Evolutionary conservation across 2,797 vertebrate species (phyloP), one percentile per base, ranked within the genome.

Genomic region (Acanthurus tractus): DNA sequence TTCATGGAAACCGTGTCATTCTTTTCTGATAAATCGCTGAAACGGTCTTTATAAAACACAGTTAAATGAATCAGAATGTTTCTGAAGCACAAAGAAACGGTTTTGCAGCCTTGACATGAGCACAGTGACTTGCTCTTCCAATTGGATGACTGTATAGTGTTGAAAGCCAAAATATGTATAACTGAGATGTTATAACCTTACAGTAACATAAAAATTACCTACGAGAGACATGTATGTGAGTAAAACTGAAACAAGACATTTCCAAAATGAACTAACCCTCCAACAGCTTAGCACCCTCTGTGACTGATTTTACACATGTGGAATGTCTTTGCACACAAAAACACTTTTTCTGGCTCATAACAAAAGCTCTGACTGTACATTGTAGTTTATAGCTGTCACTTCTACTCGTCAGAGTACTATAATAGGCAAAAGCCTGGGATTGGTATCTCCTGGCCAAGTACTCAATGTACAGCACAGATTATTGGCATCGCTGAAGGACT

Each of bases 401-500:
- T 69, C 18, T 15, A 48, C 22, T 58, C 5, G 3, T 40, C 23
- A 52, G 15, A 58, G 18, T 15, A 61, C 18, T 34, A 63, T 34
- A 61, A 77, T 45, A 73, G 1, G 6, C 10, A 59, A 49, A 67
- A 49, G n/a, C 36, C 15, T 57, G 63, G n/a, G 9, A 1, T 6
- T 56, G 23, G 18, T 29, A 34, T 49, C 0, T 58, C 34, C 50
- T 40, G 29, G 20, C 15, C 53, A 8, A 64, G 13, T 48, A 25
- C 20, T 36, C 11, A 15, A 23, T 44, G 48, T 1, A 10, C 8
- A 36, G 6, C 17, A 64, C 3, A 73, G 49, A 70, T 79, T 50
- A 73, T 74, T 54, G 23, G 29, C 53, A 81, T 73, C 74, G 79
- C 15, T 79, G 10, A 79, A 70, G 70, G 74, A 88, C 57, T 73